Evolutionary conservation across 2,888 invertebrate genomes (phyloP), one percentile per base, ranked within the genome.

Genomic region (Drosophila nr. fundita): DNA sequence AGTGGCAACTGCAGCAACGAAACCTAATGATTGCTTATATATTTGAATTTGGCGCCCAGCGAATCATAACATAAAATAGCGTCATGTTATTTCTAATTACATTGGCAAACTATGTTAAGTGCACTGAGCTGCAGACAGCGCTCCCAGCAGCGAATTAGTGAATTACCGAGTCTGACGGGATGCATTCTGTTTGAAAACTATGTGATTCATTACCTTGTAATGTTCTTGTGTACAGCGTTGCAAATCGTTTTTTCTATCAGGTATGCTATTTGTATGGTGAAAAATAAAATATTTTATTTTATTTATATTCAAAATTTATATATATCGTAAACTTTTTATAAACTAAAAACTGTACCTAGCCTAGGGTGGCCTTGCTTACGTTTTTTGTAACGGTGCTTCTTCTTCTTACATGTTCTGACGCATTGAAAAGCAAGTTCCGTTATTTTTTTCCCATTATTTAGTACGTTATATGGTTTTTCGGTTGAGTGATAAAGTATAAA

Each of bases 321-420:
- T 30, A 30, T 30, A 10, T 30, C 30, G 30, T 30, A 30, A 10
- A n/a, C n/a, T n/a, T n/a, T n/a, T n/a, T n/a, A n/a, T n/a, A n/a
- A n/a, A n/a, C n/a, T n/a, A n/a, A 30, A 30, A 30, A 30, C 30
- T 30, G 30, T 30, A 30, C 0, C 30, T 0, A 0, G 30, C 30
- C 30, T 30, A 30, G 30, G 8, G 30, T 30, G 3, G 3, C 32
- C 4, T 32, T 32, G 32, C 0, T 32, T 10, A 10, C 10, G 10
- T 10, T 32, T 32, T 32, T 32, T 32, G 32, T 32, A 10, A 32
- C 32, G 32, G 32, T 32, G 10, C 32, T 32, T 32, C 24, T 32
- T 32, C 10, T 30, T 30, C 32, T 10, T 10, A 30, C 10, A 3
- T 30, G 32, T 0, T 32, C 10, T 32, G 32, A 10, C 32, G 10